Conservation (phyloP, 2,888 invertebrate genomes). For the Xanthorhoe spadicearia region DNA sequence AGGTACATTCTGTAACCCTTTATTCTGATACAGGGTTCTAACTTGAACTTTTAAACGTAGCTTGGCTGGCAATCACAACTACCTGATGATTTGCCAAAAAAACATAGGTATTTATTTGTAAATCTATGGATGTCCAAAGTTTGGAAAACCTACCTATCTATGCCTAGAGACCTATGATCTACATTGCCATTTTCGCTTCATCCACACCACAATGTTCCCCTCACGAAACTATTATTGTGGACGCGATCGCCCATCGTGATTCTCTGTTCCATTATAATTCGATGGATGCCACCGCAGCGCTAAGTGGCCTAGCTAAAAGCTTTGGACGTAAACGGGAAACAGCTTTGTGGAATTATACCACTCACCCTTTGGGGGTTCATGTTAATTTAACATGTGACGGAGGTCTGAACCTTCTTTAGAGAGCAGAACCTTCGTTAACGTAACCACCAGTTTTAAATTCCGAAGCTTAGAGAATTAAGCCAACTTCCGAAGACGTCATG, state of each 20-base stretch:
- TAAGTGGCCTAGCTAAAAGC: constrained; percentile 49
- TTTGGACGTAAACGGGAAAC: constrained; percentile 36
- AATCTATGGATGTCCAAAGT: neutral
- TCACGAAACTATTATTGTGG: constrained; percentile 53
- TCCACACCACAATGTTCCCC: neutral
- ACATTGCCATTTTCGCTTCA: neutral
- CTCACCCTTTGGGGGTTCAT: constrained; percentile 7
- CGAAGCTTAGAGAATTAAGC: no score
- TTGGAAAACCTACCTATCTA: no score
- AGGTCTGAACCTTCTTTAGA: constrained; percentile 1
- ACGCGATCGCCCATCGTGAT: constrained; percentile 52
- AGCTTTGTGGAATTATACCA: constrained; percentile 24
- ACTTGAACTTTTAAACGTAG: neutral
- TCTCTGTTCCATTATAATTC: constrained; percentile 43
- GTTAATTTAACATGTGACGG: constrained; percentile 8
- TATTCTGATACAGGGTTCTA: neutral
- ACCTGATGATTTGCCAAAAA: neutral
- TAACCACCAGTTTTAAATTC: constrained; percentile 4
- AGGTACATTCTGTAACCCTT: neutral
- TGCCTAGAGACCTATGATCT: no score
- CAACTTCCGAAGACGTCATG: neutral
- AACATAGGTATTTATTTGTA: neutral
- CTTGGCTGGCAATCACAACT: neutral
- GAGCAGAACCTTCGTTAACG: constrained; percentile 6
- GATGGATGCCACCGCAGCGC: constrained; percentile 24